These are phyloP conservation scores for Archips xylosteana DNA, from an alignment of 2,888 invertebrate genomes.

Conservation along the genomic window DNA sequence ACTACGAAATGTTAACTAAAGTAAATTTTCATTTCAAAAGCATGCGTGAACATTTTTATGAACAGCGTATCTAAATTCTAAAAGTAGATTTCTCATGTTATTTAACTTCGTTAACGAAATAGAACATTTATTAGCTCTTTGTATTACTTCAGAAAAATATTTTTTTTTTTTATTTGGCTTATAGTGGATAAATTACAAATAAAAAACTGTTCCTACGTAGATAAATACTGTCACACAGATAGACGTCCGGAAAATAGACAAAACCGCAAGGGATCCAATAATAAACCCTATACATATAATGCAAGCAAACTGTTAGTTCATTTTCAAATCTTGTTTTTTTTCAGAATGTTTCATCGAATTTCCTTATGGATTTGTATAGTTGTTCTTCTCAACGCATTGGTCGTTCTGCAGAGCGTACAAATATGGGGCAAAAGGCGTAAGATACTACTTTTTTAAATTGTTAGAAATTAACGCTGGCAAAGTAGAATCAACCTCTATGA, in stretches of 20 bases:
- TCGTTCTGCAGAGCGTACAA: constrained; percentile 57
- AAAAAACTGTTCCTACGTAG: no score
- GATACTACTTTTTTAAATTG: constrained; percentile 41
- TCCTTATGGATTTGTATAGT: constrained; percentile 57
- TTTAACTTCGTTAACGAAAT: not conserved
- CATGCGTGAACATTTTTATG: constrained; percentile 2
- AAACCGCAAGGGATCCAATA: no score
- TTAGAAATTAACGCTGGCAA: no score
- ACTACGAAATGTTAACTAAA: not conserved
- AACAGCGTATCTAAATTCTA: not conserved
- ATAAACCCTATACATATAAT: no score
- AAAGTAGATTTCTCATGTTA: not conserved
- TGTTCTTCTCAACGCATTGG: constrained; percentile 56
- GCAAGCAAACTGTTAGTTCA: no score
- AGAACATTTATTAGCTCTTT: not conserved
- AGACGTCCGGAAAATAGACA: no score
- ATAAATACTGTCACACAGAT: no score
- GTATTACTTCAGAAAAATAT: not conserved
- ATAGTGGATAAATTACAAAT: no score
- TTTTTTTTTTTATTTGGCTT: no score
- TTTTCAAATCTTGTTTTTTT: constrained; percentile 35
- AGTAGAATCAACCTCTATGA: not conserved
- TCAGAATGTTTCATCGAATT: constrained; percentile 60
- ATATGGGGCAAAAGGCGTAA: constrained; percentile 69
- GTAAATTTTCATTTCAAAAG: not conserved